Evolutionary conservation across 2,888 invertebrate species (phyloP).

Genomic region (Nemotelus nigrinus): DNA sequence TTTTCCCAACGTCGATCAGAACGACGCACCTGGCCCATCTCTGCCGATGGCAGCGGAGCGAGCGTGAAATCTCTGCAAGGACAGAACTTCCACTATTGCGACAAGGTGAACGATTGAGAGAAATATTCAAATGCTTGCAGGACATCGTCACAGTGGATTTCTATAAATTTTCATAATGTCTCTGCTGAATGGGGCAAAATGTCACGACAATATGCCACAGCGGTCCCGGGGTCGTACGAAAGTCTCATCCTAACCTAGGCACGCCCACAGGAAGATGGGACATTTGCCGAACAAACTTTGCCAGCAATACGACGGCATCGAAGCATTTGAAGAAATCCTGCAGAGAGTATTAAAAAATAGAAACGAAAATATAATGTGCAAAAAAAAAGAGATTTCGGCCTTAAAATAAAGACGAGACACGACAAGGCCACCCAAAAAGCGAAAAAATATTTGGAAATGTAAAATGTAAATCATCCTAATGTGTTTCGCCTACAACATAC

Average conservation of each 20-base stretch:
- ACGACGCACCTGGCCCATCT: constrained; percentile 26
- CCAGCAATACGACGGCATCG: not conserved
- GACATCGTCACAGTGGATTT: constrained; percentile 35
- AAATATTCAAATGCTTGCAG: constrained; percentile 41
- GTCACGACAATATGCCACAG: constrained; percentile 36
- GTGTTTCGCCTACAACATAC: constrained; percentile 19
- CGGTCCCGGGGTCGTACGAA: not conserved
- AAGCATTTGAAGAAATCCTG: constrained; percentile 21
- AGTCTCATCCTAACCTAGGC: not conserved
- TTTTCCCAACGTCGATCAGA: constrained; percentile 22
- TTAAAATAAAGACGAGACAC: not conserved
- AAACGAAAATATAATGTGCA: constrained; percentile 10
- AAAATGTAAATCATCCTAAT: constrained; percentile 27
- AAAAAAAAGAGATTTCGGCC: constrained; percentile 11
- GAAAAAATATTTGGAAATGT: constrained; percentile 1
- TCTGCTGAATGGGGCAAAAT: constrained; percentile 22
- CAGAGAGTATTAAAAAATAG: constrained; percentile 24
- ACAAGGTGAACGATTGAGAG: constrained; percentile 28
- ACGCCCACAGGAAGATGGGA: not conserved
- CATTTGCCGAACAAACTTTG: no score
- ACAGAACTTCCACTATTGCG: not conserved
- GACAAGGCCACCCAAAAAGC: not conserved
- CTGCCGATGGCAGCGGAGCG: not conserved
- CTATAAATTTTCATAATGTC: constrained; percentile 42
- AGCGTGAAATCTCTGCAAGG: not conserved